Evolutionary conservation across 2,888 invertebrate species (phyloP).

Genomic region (Xiphydria camelus): DNA sequence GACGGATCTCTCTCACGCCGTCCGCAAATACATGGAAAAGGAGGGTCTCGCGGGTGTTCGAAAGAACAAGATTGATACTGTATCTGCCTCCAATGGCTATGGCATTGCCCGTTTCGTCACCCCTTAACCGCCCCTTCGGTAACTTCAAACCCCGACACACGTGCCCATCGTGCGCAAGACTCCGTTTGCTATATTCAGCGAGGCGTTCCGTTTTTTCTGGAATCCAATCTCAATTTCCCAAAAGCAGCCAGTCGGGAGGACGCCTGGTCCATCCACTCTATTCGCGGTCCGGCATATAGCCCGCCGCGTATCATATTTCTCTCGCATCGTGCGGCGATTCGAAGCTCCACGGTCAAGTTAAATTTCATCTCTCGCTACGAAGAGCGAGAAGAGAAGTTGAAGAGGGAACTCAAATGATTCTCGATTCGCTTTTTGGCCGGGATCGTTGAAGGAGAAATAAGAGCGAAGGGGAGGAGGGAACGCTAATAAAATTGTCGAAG

Average conservation of each 20-base stretch:
- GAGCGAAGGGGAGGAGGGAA: too few species aligned
- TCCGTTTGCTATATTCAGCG: neutral
- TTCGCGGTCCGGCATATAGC: too few species aligned
- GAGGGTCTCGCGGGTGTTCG: neutral
- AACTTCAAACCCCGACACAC: neutral
- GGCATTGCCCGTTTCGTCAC: neutral
- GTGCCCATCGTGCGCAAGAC: neutral
- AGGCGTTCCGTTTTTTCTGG: neutral
- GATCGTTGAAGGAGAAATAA: too few species aligned
- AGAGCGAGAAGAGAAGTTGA: too few species aligned
- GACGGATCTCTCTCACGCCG: too few species aligned
- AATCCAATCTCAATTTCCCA: conserved; percentile 48
- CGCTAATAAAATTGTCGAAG: too few species aligned
- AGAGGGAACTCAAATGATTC: too few species aligned
- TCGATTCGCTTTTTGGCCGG: too few species aligned
- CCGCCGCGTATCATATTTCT: too few species aligned
- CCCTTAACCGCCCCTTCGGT: neutral
- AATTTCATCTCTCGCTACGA: too few species aligned
- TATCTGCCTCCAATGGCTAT: neutral
- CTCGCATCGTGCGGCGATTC: too few species aligned
- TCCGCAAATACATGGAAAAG: neutral
- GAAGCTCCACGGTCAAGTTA: too few species aligned
- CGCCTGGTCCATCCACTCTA: conserved; percentile 26
- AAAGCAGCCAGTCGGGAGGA: conserved; percentile 22
- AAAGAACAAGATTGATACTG: neutral